A percentile compares a stretch with the other conserved stretches of the same genome.
phyloP scores from a whole-genome alignment of 2,113 vertebrate species.

The Melanotaenia duboulayi region DNA sequence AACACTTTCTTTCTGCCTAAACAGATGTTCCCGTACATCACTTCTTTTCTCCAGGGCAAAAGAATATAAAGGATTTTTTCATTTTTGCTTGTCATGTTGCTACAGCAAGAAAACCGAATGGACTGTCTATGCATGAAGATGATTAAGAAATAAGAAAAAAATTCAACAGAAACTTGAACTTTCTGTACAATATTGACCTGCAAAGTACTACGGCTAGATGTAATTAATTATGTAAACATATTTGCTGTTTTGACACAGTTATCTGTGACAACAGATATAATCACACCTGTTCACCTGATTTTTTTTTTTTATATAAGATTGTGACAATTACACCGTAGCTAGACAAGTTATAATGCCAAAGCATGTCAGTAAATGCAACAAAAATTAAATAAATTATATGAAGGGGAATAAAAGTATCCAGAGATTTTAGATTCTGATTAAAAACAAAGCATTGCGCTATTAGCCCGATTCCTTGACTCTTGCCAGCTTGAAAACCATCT shows the following conservation, averaged over 20 bases:
- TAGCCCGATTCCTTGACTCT: slow-evolving; percentile 52
- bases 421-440: neutral
- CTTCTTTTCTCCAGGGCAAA: slow-evolving; percentile 75
- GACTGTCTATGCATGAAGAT: slow-evolving; percentile 84
- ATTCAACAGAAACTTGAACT: slow-evolving; percentile 82
- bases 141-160: slow-evolving; percentile 23
- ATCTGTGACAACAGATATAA: slow-evolving; percentile 91
- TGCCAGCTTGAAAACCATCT: slow-evolving; percentile 53
- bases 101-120: slow-evolving; percentile 74
- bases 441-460: slow-evolving; percentile 35
- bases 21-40: slow-evolving; percentile 83
- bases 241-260: slow-evolving; percentile 89
- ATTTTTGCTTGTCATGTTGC: slow-evolving; percentile 54
- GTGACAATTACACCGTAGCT: slow-evolving; percentile 76
- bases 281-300: slow-evolving; percentile 85
- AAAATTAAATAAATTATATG: slow-evolving; percentile 8
- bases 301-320: slow-evolving; percentile 70
- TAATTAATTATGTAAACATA: slow-evolving; percentile 98
- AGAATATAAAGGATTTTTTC: slow-evolving; percentile 29
- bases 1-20: slow-evolving; percentile 86
- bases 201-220: slow-evolving; percentile 90
- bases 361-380: slow-evolving; percentile 29
- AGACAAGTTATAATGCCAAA: slow-evolving; percentile 79
- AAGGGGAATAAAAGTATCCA: neutral
- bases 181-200: slow-evolving; percentile 89